Evolutionary conservation across 2,113 vertebrate species (phyloP).

Genomic region (Strix aluco): DNA sequence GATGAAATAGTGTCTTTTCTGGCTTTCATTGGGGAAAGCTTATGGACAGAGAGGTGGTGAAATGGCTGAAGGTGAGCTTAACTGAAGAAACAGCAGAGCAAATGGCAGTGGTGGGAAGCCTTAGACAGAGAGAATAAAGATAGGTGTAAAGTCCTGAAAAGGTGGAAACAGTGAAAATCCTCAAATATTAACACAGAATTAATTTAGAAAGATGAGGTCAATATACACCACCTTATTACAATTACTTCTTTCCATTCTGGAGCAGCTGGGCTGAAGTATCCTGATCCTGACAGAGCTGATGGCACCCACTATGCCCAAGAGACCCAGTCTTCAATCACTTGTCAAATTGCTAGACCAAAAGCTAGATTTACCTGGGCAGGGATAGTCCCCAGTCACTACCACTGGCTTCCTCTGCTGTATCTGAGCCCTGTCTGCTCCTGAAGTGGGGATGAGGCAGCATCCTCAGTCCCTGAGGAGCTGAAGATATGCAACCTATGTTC

Average conservation of each 20-base stretch:
- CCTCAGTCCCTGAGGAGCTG: neutral
- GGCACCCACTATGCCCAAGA: neutral
- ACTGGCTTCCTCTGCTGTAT: neutral
- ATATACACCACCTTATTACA: neutral
- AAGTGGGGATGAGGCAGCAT: neutral
- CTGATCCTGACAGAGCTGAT: neutral
- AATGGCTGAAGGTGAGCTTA: neutral
- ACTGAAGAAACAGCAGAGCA: neutral
- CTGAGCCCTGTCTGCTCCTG: neutral
- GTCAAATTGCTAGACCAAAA: neutral
- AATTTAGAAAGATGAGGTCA: neutral
- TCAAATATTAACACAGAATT: neutral
- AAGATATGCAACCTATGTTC: neutral
- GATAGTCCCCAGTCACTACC: neutral
- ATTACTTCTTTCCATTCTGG: neutral
- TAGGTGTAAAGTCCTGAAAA: neutral
- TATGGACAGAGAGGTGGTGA: neutral
- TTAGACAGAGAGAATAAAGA: neutral
- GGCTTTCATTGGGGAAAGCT: neutral
- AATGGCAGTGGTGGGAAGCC: neutral
- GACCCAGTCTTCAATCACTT: neutral
- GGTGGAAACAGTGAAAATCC: neutral
- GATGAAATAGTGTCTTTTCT: neutral
- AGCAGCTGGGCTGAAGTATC: accelerated
- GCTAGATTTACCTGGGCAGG: neutral